Evolutionary conservation across 2,797 vertebrate genomes (phyloP).

Genomic region (Enteromius radiatus): DNA sequence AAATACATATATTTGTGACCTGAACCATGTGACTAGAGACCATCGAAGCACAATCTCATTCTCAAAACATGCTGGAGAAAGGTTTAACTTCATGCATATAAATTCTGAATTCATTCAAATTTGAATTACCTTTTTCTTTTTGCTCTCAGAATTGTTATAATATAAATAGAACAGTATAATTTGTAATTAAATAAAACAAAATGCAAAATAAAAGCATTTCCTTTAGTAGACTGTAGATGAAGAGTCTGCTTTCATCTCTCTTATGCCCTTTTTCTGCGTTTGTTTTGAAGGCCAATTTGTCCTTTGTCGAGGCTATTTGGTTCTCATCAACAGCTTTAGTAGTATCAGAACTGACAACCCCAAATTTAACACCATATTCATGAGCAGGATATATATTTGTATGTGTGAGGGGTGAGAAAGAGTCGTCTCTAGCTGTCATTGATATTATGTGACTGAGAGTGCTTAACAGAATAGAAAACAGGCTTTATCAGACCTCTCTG

Average conservation of each 20-base stretch:
- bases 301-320: constrained; percentile 56
- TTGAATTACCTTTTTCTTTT: neutral
- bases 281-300: constrained; percentile 56
- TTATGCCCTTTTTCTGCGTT: constrained; percentile 23
- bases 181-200: neutral
- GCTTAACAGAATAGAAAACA: constrained; percentile 19
- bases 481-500: constrained; percentile 12
- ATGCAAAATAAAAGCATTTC: neutral
- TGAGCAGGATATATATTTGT: constrained; percentile 41
- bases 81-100: neutral
- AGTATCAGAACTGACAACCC: constrained; percentile 58
- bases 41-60: neutral
- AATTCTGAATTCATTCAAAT: neutral
- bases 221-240: neutral
- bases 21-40: neutral
- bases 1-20: neutral
- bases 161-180: too few species aligned
- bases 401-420: constrained; percentile 28
- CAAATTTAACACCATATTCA: constrained; percentile 37
- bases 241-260: constrained; percentile 13
- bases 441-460: constrained; percentile 7
- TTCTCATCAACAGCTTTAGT: constrained; percentile 54
- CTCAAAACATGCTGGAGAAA: constrained; percentile 1
- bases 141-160: neutral
- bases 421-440: constrained; percentile 26